These are phyloP conservation scores for Anastrepha ludens DNA, from an alignment of 1,140 invertebrate genomes.

Conservation along the genomic window DNA sequence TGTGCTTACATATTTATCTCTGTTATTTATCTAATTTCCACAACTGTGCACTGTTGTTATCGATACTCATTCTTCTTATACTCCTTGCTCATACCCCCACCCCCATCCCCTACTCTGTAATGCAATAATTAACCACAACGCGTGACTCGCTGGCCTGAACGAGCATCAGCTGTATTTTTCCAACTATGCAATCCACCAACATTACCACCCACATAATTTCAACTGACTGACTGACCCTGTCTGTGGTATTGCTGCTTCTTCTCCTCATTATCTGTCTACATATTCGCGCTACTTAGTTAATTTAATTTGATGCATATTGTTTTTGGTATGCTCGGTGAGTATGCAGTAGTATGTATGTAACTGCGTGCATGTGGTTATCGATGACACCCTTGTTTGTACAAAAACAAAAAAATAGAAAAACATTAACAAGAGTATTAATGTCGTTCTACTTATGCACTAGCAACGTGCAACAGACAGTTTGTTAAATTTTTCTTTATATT, in stretches of 20 bases:
- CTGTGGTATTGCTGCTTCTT: constrained; percentile 3
- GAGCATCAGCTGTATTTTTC: constrained; percentile 33
- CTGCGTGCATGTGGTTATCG: neutral
- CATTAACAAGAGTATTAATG: constrained; percentile 27
- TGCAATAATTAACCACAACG: constrained; percentile 46
- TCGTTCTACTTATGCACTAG: constrained; percentile 11
- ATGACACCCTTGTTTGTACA: constrained; percentile 15
- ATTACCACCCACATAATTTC: neutral
- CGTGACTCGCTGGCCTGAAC: neutral
- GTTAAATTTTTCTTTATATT: neutral
- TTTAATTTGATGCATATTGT: constrained; percentile 47
- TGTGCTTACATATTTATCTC: neutral
- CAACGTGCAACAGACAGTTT: neutral
- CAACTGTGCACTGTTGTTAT: constrained; percentile 17
- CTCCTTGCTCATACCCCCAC: neutral
- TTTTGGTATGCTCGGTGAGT: neutral
- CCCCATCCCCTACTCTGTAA: too few species aligned
- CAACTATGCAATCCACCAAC: neutral
- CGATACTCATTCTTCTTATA: neutral
- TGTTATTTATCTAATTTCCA: constrained; percentile 20
- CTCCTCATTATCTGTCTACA: constrained; percentile 20
- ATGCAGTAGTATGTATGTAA: neutral
- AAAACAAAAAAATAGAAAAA: neutral
- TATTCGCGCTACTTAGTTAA: constrained; percentile 48
- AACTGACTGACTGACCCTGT: constrained; percentile 12